Base-by-base conservation (phyloP, 2,888 invertebrate genomes). In the Dynastes hyllus region DNA sequence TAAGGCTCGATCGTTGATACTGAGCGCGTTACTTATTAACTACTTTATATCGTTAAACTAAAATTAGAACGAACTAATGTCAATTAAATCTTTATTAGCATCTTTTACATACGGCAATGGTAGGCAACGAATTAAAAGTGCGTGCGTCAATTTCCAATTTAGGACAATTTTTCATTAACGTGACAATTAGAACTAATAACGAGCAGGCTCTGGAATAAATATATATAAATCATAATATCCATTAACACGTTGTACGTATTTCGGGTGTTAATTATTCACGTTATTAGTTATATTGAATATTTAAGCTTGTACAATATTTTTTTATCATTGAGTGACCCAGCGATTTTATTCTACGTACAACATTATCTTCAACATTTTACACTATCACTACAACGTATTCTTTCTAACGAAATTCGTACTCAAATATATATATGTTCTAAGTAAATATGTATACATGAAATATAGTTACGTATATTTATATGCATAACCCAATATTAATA, bases 31-130 rank as follows among this genome's bases (percentile, higher is more conserved):
- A 75, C 61, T 75, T 75, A 75, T 75, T 75, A 75, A 75, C 63
- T 75, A 75, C 73, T 75, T 75, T 75, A 75, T 75, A 75, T 75
- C 50, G 73, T 75, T 75, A 75, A 75, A 75, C 73, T 75, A 75
- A 75, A 75, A 75, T 75, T 75, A 75, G 73, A 75, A 75, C 73
- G 73, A 45, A 75, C 73, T 75, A 75, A 75, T 61, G 73, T 75
- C 73, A 75, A 75, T 75, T 75, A 75, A 75, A 75, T 75, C 73
- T 75, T 75, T 75, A 75, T 75, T 75, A 75, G 73, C 73, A 75
- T 75, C 73, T 75, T 75, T 61, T 75, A 75, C 73, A 75, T 75
- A 75, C 45, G 73, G 27, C 69, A 51, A 11, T 50, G 69, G 50
- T 51, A 69, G 51, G 27, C 51, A n/a, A 45, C 61, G 73, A 75